Percentiles rank a stretch among this genome's conserved stretches.
These are phyloP conservation scores for Myathropa florea DNA, from an alignment of 2,888 invertebrate species.

Conservation along the genomic window DNA sequence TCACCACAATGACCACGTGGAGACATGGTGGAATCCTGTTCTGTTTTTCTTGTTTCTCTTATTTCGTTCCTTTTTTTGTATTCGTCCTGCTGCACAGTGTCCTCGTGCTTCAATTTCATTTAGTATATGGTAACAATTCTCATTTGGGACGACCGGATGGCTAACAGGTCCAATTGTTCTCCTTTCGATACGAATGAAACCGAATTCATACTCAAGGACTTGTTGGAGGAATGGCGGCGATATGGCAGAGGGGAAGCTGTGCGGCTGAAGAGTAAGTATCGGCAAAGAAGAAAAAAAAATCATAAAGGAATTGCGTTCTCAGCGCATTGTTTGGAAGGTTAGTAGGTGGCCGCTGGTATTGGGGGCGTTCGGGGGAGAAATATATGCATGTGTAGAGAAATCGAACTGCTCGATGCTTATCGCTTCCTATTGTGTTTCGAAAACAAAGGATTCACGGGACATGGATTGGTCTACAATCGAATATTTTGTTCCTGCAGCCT, in stretches of 20 bases:
- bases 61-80: background rate
- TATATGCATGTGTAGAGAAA: constrained; percentile 24
- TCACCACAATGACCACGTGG: constrained; percentile 27
- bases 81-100: background rate
- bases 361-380: background rate
- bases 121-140: constrained; percentile 56
- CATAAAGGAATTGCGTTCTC: constrained; percentile 32
- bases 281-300: constrained; percentile 3
- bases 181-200: constrained; percentile 61
- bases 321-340: constrained; percentile 55
- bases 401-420: constrained; percentile 67
- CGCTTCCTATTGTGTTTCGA: constrained; percentile 62
- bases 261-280: too few relatives aligned
- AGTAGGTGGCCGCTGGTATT: background rate
- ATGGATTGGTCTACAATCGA: constrained; percentile 54
- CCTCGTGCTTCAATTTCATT: constrained; percentile 54
- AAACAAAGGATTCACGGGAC: constrained; percentile 59
- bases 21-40: constrained; percentile 8
- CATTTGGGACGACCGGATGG: constrained; percentile 52
- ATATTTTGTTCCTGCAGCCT: constrained; percentile 38
- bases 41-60: background rate
- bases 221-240: background rate
- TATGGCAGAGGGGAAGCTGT: background rate
- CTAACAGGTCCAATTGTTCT: constrained; percentile 69
- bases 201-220: constrained; percentile 66